Evolutionary conservation across 1,140 invertebrate species (phyloP), one percentile per base, ranked within the genome.

Genomic region (Portunus trituberculatus): DNA sequence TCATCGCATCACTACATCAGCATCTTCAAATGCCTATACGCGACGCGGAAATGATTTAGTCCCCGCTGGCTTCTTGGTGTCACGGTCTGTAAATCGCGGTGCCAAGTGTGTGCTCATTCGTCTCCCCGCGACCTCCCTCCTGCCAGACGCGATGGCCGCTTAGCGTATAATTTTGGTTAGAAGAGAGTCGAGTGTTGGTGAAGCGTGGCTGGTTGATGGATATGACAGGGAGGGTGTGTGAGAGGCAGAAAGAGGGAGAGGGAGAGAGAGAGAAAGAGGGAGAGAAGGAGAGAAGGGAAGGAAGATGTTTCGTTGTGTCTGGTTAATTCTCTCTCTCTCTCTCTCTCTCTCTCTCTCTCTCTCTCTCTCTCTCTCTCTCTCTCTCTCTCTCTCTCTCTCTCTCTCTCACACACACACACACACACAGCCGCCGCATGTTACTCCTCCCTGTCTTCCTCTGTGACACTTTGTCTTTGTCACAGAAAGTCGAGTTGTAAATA

Each of bases 121-220:
- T 94, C 93, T 45, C n/a, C 20, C 67, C n/a, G 39, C 91, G 25
- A 91, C 87, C n/a, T 1, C 32, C 48, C 76, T 52, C 91, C 25
- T 88, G 94, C 83, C 59, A 88, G 91, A 92, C 76, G 91, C 92
- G 86, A 95, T 92, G 91, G 91, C 94, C 94, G 91, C 92, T 95
- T 95, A 95, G 91, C 94, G 91, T 89, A 95, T 95, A 95, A 95
- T 95, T 95, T 95, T 95, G 92, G 91, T 94, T 91, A 91, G 67
- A 59, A 89, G 91, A 48, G 82, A 48, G 16, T 84, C 83, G 93
- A 29, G 88, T 91, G 93, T 67, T 25, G 59, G 83, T 76, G 94
- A 92, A 52, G 94, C 45, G 91, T 46, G 82, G 76, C n/a, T 59
- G 20, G 4, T 29, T 89, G 67, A 46, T 86, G 89, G 76, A 86